A percentile compares a stretch with the other conserved stretches of the same genome.
Conservation (phyloP, 2,113 vertebrate genomes). For the Hydropotes inermis region DNA sequence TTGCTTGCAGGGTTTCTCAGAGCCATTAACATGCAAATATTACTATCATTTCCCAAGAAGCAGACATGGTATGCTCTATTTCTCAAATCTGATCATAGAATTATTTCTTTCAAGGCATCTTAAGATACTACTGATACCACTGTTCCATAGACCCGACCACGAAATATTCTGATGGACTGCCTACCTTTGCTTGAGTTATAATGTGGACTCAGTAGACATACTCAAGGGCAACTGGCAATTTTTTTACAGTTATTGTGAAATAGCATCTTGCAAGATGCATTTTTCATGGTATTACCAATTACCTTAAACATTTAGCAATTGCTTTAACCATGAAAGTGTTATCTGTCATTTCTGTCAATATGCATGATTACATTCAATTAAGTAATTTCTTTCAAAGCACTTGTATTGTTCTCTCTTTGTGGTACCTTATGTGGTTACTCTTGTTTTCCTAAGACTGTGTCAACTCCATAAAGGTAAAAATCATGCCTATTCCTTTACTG, state of each 20-base stretch:
- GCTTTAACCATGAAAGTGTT: background rate
- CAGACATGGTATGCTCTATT: background rate
- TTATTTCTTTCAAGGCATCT: background rate
- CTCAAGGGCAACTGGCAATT: background rate
- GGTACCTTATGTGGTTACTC: background rate
- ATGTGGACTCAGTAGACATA: background rate
- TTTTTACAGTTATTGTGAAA: background rate
- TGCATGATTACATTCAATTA: background rate
- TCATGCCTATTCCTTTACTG: background rate
- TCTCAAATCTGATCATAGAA: background rate
- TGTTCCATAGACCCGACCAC: background rate
- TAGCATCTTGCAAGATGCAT: background rate
- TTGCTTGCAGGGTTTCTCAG: background rate
- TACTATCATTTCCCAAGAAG: constrained; percentile 3
- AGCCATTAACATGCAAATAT: background rate
- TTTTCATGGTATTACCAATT: background rate
- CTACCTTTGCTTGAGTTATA: background rate
- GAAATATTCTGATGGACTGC: background rate
- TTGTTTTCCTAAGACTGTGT: background rate
- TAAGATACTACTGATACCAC: background rate
- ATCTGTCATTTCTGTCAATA: background rate
- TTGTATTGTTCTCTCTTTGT: background rate
- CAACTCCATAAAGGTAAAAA: background rate
- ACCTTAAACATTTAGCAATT: background rate
- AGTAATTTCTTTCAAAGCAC: background rate